Percentiles rank a stretch among this genome's conserved stretches.
Conservation (phyloP, 2,888 invertebrate genomes). For the Neria commutata region DNA sequence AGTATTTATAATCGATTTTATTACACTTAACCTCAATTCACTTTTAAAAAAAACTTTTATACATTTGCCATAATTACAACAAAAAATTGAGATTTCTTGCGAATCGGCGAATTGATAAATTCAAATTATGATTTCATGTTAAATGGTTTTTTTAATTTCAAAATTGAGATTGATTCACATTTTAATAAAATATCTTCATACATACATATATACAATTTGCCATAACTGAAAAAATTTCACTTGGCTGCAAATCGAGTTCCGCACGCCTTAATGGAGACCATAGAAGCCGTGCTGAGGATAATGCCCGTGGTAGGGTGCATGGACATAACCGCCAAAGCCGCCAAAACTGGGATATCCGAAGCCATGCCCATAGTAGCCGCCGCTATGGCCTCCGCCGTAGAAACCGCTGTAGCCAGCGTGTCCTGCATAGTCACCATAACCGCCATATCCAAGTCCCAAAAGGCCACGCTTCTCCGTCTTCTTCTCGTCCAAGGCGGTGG, state of each 20-base stretch:
- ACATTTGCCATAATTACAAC: too few relatives aligned
- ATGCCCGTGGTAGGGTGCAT: conserved; percentile 21
- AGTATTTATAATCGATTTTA: too few relatives aligned
- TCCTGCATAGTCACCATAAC: conserved; percentile 34
- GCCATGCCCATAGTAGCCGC: conserved; percentile 16
- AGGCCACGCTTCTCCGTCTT: conserved; percentile 48
- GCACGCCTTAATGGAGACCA: conserved; percentile 26
- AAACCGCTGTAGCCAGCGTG: conserved; percentile 35
- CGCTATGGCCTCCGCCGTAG: conserved; percentile 23
- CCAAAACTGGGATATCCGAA: conserved; percentile 6
- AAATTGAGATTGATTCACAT: too few relatives aligned
- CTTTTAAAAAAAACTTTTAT: too few relatives aligned
- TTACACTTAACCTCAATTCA: too few relatives aligned
- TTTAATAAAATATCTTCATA: too few relatives aligned
- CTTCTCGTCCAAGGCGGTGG: conserved; percentile 34
- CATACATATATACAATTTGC: too few relatives aligned
- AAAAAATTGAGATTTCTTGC: too few relatives aligned
- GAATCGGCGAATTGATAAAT: too few relatives aligned
- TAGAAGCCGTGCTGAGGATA: conserved; percentile 33
- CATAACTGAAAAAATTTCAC: too few relatives aligned
- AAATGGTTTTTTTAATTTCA: too few relatives aligned
- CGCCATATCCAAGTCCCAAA: conserved; percentile 44
- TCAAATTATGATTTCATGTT: too few relatives aligned
- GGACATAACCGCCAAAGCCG: not conserved
- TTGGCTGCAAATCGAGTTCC: not conserved